Conservation (phyloP, 2,113 vertebrate species). For the Trogon surrucura region DNA sequence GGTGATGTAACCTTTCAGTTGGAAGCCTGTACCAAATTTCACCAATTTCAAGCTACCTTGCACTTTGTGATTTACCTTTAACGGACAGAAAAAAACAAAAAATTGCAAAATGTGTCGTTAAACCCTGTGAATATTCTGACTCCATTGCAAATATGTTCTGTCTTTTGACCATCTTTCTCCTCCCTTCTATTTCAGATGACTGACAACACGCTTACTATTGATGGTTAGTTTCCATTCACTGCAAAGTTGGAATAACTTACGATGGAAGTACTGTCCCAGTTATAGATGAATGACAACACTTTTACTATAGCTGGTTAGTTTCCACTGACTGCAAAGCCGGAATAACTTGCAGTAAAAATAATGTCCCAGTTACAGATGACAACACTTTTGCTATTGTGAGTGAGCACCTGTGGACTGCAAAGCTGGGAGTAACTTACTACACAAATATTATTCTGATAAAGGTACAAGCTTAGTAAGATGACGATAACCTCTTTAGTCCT, state of each 20-base stretch:
- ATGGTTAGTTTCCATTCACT: constrained; percentile 61
- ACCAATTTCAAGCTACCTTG: neutral
- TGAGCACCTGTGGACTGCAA: constrained; percentile 36
- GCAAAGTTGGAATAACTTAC: constrained; percentile 55
- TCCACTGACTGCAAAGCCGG: constrained; percentile 49
- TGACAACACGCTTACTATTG: constrained; percentile 48
- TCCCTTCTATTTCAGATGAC: constrained; percentile 39
- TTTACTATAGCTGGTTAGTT: constrained; percentile 58
- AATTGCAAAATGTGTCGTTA: neutral
- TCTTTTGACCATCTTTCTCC: constrained; percentile 8
- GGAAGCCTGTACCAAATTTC: neutral
- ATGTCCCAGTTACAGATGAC: constrained; percentile 18
- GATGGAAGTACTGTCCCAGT: constrained; percentile 38
- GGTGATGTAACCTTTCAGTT: neutral
- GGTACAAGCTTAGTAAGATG: constrained; percentile 38
- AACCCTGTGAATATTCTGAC: neutral
- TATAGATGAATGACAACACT: constrained; percentile 69
- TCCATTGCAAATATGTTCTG: neutral
- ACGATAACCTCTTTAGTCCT: constrained; percentile 53
- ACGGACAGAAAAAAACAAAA: neutral
- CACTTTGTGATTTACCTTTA: neutral
- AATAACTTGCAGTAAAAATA: constrained; percentile 56
- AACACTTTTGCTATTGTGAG: constrained; percentile 53
- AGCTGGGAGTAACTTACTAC: neutral
- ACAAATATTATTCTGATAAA: constrained; percentile 22